Evolutionary conservation across 2,113 vertebrate species (phyloP).

Genomic region (Muntiacus muntjak): DNA sequence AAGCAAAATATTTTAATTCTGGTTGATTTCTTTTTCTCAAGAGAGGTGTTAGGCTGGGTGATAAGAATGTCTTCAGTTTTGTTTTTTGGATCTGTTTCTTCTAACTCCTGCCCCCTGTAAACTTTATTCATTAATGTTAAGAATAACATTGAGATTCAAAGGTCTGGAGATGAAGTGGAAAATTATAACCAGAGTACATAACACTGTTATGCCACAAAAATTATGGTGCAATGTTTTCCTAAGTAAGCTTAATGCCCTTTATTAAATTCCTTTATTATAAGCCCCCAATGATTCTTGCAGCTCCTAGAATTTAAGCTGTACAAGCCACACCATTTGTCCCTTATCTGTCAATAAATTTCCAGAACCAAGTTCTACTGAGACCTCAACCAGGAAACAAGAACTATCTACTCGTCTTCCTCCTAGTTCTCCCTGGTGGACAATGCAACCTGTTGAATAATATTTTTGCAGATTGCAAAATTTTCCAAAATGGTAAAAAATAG

Average conservation of each 20-base stretch:
- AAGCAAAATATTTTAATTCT: slow-evolving; percentile 37
- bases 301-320: background rate
- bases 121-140: background rate
- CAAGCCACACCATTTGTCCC: background rate
- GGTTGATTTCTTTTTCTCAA: background rate
- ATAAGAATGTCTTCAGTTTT: slow-evolving; percentile 21
- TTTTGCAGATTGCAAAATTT: background rate
- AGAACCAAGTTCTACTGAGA: background rate
- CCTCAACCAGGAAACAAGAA: background rate
- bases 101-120: background rate
- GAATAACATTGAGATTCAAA: background rate
- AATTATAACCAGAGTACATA: background rate
- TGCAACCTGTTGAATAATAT: background rate
- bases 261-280: background rate
- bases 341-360: background rate
- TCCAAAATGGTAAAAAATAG: background rate
- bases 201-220: background rate
- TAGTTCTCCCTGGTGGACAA: background rate
- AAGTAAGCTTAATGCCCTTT: background rate
- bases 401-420: background rate
- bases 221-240: background rate
- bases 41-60: background rate
- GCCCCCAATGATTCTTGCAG: background rate
- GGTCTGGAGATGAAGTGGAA: background rate
- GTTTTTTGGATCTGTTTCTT: slow-evolving; percentile 11